phyloP scores from a whole-genome alignment of 2,888 invertebrate genomes.

The Lymantria monacha region DNA sequence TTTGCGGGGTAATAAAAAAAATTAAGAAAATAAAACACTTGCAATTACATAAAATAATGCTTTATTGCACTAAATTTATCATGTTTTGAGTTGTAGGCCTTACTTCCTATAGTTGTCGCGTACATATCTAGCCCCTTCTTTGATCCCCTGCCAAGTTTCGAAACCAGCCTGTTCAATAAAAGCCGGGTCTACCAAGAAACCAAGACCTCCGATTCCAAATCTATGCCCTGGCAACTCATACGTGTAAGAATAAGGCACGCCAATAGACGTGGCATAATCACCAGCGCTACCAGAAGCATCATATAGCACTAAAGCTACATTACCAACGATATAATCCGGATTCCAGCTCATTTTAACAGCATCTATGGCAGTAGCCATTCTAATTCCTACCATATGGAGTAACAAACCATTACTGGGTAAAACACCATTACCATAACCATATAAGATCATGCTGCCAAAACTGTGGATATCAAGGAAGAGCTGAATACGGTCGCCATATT shows the following conservation, averaged over 20 bases:
- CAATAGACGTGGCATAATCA: slow-evolving; percentile 81
- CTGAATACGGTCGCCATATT: slow-evolving; percentile 70
- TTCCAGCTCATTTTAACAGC: slow-evolving; percentile 56
- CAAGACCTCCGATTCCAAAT: slow-evolving; percentile 59
- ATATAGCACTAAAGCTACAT: slow-evolving; percentile 72
- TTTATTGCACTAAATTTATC: not conserved
- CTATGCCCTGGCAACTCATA: slow-evolving; percentile 79
- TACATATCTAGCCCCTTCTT: slow-evolving; percentile 69
- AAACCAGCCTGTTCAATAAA: slow-evolving; percentile 78
- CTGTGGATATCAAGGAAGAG: slow-evolving; percentile 88
- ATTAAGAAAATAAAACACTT: no score
- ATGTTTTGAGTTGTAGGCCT: not conserved
- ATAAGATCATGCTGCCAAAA: slow-evolving; percentile 83
- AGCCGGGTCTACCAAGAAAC: slow-evolving; percentile 79
- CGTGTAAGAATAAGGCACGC: slow-evolving; percentile 81
- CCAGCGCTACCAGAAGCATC: slow-evolving; percentile 84
- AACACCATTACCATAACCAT: slow-evolving; percentile 48
- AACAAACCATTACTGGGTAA: slow-evolving; percentile 68
- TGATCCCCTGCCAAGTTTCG: slow-evolving; percentile 84
- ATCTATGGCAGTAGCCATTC: slow-evolving; percentile 62
- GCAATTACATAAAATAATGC: not conserved
- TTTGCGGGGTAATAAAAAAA: no score
- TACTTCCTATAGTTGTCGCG: slow-evolving; percentile 34
- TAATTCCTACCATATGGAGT: slow-evolving; percentile 54
- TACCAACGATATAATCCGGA: slow-evolving; percentile 75